Base-by-base conservation (phyloP, 2,113 vertebrate genomes). In the Cygnus buccinator region DNA sequence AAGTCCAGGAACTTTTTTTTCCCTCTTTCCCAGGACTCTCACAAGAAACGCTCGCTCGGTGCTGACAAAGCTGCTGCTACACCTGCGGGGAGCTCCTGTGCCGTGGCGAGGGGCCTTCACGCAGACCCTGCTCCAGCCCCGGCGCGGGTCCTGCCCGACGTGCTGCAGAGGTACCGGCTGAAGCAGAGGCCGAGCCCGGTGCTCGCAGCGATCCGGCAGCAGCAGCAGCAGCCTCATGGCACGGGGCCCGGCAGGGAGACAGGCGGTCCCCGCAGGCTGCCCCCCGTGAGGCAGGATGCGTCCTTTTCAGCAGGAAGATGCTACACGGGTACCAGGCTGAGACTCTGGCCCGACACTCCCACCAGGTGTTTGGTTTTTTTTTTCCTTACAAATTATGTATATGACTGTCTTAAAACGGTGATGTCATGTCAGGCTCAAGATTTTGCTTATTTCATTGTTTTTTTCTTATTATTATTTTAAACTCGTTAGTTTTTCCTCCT, bases 391-490 rank as follows among this genome's bases (percentile, higher is more conserved):
- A 54, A 4, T 21, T 0, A 9, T 1, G 15, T 2, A 26, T 7
- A 7, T 1, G 23, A 33, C 9, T 65, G 50, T 28, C 52, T 55
- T 33, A 17, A 50, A 31, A 10, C 55, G 17, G 20, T 35, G 70
- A 75, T 66, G 93, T 77, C 91, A 88, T 16, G 31, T 41, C 9
- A 50, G 15, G 37, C 25, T 43, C 28, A 6, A 33, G 31, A 63
- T 89, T 87, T 91, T 85, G 88, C 83, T 90, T 72, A 65, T 94
- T 96, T 78, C 82, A 35, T 66, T 85, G 41, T 8, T 87, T 89
- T 85, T 67, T 48, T 48, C 72, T 70, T 7, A 0, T 62, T 65
- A 0, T 21, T 84, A 8, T 84, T 63, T 50, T 54, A 25, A 78
- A 59, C 48, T 70, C 10, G 5, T 14, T 1, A 10, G 57, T 91